Evolutionary conservation across 1,140 invertebrate species (phyloP).

Genomic region (Brachystomella parvula): DNA sequence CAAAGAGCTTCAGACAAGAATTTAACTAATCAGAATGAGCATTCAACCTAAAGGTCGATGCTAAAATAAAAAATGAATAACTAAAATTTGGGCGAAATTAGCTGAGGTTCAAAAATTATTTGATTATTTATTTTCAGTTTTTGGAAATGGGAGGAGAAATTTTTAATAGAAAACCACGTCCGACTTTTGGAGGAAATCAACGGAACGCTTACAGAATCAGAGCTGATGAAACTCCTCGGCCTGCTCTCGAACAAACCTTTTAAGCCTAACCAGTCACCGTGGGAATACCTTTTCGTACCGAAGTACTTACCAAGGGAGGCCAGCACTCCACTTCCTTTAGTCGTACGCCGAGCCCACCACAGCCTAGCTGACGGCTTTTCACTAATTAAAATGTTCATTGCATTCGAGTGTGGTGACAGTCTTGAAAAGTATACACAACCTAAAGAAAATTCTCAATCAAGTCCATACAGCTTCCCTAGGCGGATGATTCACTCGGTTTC

Average conservation of each 20-base stretch:
- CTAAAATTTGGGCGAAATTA: too few species aligned
- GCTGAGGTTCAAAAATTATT: too few species aligned
- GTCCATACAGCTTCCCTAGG: too few species aligned
- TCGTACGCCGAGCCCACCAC: conserved; percentile 26
- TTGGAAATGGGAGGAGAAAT: conserved; percentile 24
- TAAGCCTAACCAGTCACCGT: not conserved
- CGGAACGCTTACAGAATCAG: not conserved
- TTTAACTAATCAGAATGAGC: too few species aligned
- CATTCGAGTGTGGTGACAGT: conserved; percentile 21
- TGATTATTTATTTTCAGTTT: not conserved
- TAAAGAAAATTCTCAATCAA: not conserved
- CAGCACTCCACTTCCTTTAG: not conserved
- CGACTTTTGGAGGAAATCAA: not conserved
- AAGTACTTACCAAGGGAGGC: not conserved
- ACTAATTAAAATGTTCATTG: conserved; percentile 27
- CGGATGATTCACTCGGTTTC: too few species aligned
- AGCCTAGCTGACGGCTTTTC: conserved; percentile 29
- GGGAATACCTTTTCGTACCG: not conserved
- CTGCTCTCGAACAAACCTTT: not conserved
- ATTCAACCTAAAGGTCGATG: too few species aligned
- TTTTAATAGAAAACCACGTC: conserved; percentile 19
- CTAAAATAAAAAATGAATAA: too few species aligned
- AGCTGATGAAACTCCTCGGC: not conserved
- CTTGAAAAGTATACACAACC: not conserved
- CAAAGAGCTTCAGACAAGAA: too few species aligned